These are phyloP conservation scores for Diachasma alloeum DNA, from an alignment of 1,140 invertebrate genomes.

Conservation along the genomic window DNA sequence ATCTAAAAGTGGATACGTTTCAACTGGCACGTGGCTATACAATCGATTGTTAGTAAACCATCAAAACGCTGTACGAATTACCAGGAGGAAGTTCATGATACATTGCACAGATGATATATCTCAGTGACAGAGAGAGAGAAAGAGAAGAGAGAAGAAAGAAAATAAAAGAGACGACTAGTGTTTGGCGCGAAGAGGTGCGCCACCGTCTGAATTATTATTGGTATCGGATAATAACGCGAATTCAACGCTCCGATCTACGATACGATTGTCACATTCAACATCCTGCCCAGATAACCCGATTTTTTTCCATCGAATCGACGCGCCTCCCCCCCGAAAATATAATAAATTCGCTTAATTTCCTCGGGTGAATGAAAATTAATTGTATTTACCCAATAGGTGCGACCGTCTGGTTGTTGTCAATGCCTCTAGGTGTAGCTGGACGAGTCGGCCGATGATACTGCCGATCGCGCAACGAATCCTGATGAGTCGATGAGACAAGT, in stretches of 20 bases:
- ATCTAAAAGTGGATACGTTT: background rate
- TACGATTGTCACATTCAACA: background rate
- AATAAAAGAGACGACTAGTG: background rate
- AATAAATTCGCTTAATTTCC: background rate
- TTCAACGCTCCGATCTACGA: background rate
- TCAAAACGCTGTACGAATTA: background rate
- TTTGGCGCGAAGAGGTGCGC: background rate
- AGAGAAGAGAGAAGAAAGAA: background rate
- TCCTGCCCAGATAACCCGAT: background rate
- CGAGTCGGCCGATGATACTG: conserved; percentile 34
- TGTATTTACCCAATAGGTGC: conserved; percentile 44
- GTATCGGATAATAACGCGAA: background rate
- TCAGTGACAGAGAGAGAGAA: background rate
- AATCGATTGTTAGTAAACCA: background rate
- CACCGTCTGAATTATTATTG: conserved; percentile 7
- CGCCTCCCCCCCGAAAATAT: background rate
- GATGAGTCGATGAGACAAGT: conserved; percentile 5
- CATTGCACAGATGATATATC: background rate
- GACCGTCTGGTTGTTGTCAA: conserved; percentile 43
- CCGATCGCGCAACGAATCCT: conserved; percentile 25
- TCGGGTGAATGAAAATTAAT: no score
- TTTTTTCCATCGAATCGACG: background rate
- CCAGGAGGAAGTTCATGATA: conserved; percentile 13
- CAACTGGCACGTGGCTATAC: background rate
- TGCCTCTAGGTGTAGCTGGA: conserved; percentile 40